phyloP scores from a whole-genome alignment of 2,113 vertebrate genomes.

The Poeciliopsis retropinna region DNA sequence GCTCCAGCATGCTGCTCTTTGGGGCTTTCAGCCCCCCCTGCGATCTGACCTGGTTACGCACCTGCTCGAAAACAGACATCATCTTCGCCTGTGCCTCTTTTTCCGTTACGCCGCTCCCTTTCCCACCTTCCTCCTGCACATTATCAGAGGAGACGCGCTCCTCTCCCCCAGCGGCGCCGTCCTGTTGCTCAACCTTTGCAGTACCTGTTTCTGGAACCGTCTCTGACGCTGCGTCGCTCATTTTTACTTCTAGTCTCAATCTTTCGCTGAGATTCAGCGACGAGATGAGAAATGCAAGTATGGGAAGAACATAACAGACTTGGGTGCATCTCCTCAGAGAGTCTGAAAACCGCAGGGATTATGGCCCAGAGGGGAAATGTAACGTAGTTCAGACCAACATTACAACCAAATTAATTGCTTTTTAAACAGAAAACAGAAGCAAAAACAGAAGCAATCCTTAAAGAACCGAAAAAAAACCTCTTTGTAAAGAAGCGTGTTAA shows the following conservation, averaged over 20 bases:
- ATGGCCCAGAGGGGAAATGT: not conserved
- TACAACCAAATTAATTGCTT: not conserved
- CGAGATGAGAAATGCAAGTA: slow-evolving; percentile 4
- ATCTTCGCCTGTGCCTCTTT: slow-evolving; percentile 49
- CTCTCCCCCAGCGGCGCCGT: not conserved
- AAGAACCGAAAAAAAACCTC: not conserved
- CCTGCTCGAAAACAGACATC: slow-evolving; percentile 70
- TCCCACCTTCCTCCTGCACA: not conserved
- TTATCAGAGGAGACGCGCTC: not conserved
- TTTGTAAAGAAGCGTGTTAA: not conserved
- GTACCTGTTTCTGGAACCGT: slow-evolving; percentile 28
- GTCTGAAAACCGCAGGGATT: slow-evolving; percentile 21
- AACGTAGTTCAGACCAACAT: not conserved
- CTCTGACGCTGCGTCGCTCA: slow-evolving; percentile 37
- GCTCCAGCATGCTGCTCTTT: slow-evolving; percentile 60
- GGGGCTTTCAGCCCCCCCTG: slow-evolving; percentile 55
- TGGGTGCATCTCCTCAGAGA: slow-evolving; percentile 25
- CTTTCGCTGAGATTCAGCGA: slow-evolving; percentile 27
- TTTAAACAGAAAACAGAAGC: no score
- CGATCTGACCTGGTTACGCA: slow-evolving; percentile 75
- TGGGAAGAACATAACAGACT: slow-evolving; percentile 31
- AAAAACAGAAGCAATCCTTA: not conserved
- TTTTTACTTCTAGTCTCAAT: slow-evolving; percentile 37
- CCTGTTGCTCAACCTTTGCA: slow-evolving; percentile 28
- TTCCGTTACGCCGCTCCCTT: slow-evolving; percentile 31